These are phyloP conservation scores for Therioaphis trifolii DNA, from an alignment of 2,888 invertebrate genomes.

Conservation along the genomic window DNA sequence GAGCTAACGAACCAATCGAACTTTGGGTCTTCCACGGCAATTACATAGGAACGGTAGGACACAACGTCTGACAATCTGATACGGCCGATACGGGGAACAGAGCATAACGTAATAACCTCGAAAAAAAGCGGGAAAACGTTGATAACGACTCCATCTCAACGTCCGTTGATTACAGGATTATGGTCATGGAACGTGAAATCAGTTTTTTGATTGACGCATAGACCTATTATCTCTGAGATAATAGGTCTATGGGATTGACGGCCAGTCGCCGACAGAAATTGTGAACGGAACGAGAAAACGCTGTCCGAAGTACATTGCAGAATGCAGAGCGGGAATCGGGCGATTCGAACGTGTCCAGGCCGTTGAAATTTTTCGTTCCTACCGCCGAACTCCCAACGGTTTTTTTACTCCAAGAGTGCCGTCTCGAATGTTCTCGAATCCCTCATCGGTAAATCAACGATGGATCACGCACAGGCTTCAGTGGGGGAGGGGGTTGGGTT, in stretches of 20 bases:
- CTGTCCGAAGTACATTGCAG: background rate
- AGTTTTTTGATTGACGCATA: background rate
- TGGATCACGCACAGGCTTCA: no score
- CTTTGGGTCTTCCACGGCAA: background rate
- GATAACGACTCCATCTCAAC: background rate
- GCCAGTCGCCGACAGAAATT: background rate
- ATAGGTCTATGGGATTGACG: no score
- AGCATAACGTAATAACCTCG: constrained; percentile 21
- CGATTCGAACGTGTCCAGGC: background rate
- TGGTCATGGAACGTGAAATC: background rate
- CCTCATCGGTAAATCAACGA: no score
- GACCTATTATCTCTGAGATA: no score
- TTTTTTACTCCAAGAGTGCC: constrained; percentile 11
- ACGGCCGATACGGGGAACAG: background rate
- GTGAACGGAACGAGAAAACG: background rate
- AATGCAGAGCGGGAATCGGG: background rate
- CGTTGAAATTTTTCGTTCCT: background rate
- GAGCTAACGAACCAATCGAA: background rate
- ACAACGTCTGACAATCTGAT: no score
- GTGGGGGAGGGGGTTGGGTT: background rate
- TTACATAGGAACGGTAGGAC: no score
- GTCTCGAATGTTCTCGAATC: constrained; percentile 25
- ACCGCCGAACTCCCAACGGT: background rate
- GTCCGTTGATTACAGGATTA: background rate
- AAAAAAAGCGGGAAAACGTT: constrained; percentile 48